Percentiles rank a stretch among this genome's conserved stretches.
These are phyloP conservation scores for Hydrotaea diabolus DNA, from an alignment of 2,888 invertebrate species.

Conservation along the genomic window DNA sequence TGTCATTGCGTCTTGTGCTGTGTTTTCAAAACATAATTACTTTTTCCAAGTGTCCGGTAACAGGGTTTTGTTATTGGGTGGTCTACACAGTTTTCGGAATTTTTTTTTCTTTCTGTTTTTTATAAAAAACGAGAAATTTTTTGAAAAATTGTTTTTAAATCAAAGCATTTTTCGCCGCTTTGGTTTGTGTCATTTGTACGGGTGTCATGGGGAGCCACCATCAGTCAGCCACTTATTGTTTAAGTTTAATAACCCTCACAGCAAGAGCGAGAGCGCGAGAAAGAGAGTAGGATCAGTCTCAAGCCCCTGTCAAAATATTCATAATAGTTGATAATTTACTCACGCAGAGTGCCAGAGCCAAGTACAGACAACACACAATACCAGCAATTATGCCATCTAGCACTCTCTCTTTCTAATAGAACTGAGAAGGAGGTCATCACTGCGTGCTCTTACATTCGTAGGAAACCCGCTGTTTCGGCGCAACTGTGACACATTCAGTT, in stretches of 20 bases:
- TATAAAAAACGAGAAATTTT: neutral
- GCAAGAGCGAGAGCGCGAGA: neutral
- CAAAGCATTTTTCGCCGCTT: slow-evolving; percentile 52
- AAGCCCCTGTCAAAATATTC: slow-evolving; percentile 42
- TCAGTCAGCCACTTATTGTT: slow-evolving; percentile 14
- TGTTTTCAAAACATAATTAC: slow-evolving; percentile 56
- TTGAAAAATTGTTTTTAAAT: slow-evolving; percentile 32
- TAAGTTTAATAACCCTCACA: slow-evolving; percentile 32
- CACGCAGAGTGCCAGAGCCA: neutral
- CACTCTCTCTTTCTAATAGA: neutral
- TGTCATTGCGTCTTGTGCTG: neutral
- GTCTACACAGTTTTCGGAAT: slow-evolving; percentile 30
- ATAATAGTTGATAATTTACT: slow-evolving; percentile 43
- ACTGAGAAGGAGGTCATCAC: neutral
- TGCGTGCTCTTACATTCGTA: no score
- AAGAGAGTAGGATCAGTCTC: no score
- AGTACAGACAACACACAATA: neutral
- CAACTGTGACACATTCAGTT: neutral
- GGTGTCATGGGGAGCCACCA: slow-evolving; percentile 26
- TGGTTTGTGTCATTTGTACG: neutral
- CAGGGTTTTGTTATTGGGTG: slow-evolving; percentile 43
- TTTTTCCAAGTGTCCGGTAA: slow-evolving; percentile 46
- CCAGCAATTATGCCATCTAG: neutral
- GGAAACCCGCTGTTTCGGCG: neutral
- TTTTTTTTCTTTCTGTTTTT: neutral